These are phyloP conservation scores for Rhabdophis nuchalis DNA, from an alignment of 2,797 vertebrate species.

Conservation along the genomic window DNA sequence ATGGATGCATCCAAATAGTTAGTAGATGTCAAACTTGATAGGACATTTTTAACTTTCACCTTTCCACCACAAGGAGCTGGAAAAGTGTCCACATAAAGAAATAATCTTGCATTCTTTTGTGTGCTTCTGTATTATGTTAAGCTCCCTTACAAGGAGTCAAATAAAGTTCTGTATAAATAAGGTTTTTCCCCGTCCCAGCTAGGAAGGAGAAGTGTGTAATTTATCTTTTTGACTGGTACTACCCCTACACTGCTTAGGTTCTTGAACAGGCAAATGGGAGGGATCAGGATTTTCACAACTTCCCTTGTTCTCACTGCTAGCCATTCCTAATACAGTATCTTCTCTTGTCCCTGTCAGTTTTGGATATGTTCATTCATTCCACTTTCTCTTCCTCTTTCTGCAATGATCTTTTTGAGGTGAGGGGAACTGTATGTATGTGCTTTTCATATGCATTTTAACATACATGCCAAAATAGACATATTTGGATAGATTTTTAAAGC, in stretches of 20 bases:
- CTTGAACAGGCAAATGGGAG: background rate
- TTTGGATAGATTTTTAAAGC: background rate
- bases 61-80: background rate
- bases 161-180: background rate
- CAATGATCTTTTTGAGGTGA: background rate
- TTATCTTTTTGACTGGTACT: no score
- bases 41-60: background rate
- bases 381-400: background rate
- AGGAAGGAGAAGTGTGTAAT: no score
- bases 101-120: background rate
- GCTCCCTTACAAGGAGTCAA: background rate
- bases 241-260: background rate
- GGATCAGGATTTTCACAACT: background rate
- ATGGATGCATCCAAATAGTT: background rate
- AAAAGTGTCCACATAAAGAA: background rate
- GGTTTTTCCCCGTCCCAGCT: background rate
- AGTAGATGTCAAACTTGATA: background rate
- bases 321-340: no score
- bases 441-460: background rate
- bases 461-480: background rate
- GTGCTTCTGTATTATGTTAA: background rate
- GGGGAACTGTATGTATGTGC: no score
- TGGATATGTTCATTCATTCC: background rate
- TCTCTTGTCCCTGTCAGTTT: background rate
- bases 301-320: background rate